Percentiles rank a stretch among this genome's conserved stretches.
Conservation (phyloP, 2,113 vertebrate species). For the Erythrocercus mccallii region DNA sequence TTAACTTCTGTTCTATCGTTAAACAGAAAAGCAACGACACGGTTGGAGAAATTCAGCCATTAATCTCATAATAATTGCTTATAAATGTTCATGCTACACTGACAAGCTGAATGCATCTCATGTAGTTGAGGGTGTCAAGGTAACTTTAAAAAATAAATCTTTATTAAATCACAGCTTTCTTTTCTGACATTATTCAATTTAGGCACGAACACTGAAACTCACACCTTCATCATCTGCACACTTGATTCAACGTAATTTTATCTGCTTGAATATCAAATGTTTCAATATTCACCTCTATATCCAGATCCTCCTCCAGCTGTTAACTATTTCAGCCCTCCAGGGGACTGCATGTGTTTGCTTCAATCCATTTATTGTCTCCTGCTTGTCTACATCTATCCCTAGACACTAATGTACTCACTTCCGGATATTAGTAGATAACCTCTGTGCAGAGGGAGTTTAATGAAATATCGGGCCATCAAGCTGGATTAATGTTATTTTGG, state of each 20-base stretch:
- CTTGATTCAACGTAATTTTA: conserved; percentile 42
- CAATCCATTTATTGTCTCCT: conserved; percentile 47
- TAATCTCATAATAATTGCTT: conserved; percentile 67
- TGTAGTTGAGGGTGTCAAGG: conserved; percentile 30
- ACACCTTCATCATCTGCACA: conserved; percentile 25
- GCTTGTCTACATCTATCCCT: conserved; percentile 27
- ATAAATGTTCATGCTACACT: conserved; percentile 51
- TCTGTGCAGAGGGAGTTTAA: conserved; percentile 11
- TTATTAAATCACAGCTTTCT: conserved; percentile 38
- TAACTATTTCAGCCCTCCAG: conserved; percentile 30
- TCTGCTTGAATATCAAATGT: conserved; percentile 15
- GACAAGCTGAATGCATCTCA: conserved; percentile 39
- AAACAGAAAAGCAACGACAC: conserved; percentile 42
- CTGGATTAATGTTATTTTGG: conserved; percentile 26
- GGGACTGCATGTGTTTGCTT: conserved; percentile 28
- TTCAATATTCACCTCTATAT: conserved; percentile 25
- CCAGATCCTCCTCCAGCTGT: conserved; percentile 10
- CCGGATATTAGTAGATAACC: conserved; percentile 40
- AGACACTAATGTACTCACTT: conserved; percentile 31
- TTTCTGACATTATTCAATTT: conserved; percentile 43
- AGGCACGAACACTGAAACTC: neutral
- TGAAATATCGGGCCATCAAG: conserved; percentile 20
- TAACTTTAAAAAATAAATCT: conserved; percentile 52
- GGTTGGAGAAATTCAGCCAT: conserved; percentile 54
- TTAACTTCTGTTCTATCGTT: conserved; percentile 59